Percentiles rank a stretch among this genome's conserved stretches.
phyloP scores from a whole-genome alignment of 2,113 vertebrate genomes.

The Microtus montanus region DNA sequence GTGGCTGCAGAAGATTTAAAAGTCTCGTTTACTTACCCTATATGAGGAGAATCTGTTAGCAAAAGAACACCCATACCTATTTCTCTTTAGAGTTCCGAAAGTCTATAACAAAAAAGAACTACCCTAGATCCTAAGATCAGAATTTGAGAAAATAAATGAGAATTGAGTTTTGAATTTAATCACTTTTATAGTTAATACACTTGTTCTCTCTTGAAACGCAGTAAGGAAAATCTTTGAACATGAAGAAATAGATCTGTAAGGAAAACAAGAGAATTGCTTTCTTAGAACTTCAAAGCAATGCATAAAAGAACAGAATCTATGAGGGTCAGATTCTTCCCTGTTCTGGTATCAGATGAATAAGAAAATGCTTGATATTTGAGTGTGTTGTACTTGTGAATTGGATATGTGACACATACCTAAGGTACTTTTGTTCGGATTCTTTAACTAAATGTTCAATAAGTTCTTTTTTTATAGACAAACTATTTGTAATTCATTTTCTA shows the following conservation, averaged over 20 bases:
- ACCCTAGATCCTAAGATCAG: not conserved
- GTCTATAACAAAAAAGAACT: not conserved
- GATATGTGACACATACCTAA: not conserved
- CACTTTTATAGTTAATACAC: not conserved
- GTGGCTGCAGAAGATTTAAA: not conserved
- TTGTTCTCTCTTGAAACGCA: not conserved
- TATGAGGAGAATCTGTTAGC: not conserved
- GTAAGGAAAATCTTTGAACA: not conserved
- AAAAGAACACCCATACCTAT: not conserved
- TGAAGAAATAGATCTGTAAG: not conserved
- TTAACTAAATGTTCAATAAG: not conserved
- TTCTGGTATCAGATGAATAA: not conserved
- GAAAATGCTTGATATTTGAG: not conserved
- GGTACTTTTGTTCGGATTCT: not conserved
- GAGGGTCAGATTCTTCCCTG: not conserved
- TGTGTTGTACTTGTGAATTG: not conserved
- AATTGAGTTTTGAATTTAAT: not conserved
- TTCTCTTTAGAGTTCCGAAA: not conserved
- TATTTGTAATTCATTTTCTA: constrained; percentile 6
- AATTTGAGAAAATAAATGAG: not conserved
- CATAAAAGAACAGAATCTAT: not conserved
- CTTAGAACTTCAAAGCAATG: not conserved
- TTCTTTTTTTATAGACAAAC: not conserved
- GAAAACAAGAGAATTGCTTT: not conserved
- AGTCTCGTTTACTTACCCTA: not conserved